A percentile compares a stretch with the other conserved stretches of the same genome.
Conservation (phyloP, 2,888 invertebrate species). For the Melangyna quadrimaculata region DNA sequence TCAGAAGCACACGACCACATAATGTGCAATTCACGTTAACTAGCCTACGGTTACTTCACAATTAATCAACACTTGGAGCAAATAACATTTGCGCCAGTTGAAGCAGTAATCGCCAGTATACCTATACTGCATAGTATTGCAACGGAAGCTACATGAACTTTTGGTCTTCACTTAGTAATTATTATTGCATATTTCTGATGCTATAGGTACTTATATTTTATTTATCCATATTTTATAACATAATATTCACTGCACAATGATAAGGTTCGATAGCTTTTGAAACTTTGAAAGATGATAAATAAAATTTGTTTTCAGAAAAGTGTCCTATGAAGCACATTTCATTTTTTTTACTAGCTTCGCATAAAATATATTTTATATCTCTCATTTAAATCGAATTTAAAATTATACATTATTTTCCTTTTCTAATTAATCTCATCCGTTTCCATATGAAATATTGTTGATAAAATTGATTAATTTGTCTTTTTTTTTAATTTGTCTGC, state of each 20-base stretch:
- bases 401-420: slow-evolving; percentile 28
- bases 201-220: too few species aligned
- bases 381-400: slow-evolving; percentile 25
- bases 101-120: background rate
- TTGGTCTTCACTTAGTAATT: background rate
- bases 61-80: slow-evolving; percentile 52
- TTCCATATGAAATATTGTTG: background rate
- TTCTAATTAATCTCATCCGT: slow-evolving; percentile 53
- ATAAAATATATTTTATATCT: background rate
- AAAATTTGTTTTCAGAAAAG: background rate
- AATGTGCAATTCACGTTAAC: slow-evolving; percentile 29
- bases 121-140: background rate
- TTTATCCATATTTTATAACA: background rate
- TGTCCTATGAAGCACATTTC: slow-evolving; percentile 16
- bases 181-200: slow-evolving; percentile 10
- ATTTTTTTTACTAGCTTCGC: slow-evolving; percentile 21
- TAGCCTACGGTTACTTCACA: slow-evolving; percentile 28
- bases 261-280: slow-evolving; percentile 12
- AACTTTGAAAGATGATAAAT: slow-evolving; percentile 33
- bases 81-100: background rate
- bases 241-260: background rate
- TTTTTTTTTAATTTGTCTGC: background rate
- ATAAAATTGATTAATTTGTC: slow-evolving; percentile 24
- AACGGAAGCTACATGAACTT: background rate
- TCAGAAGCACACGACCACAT: slow-evolving; percentile 32